Base-by-base conservation (phyloP, 2,888 invertebrate genomes). In the Eristalis arbustorum region DNA sequence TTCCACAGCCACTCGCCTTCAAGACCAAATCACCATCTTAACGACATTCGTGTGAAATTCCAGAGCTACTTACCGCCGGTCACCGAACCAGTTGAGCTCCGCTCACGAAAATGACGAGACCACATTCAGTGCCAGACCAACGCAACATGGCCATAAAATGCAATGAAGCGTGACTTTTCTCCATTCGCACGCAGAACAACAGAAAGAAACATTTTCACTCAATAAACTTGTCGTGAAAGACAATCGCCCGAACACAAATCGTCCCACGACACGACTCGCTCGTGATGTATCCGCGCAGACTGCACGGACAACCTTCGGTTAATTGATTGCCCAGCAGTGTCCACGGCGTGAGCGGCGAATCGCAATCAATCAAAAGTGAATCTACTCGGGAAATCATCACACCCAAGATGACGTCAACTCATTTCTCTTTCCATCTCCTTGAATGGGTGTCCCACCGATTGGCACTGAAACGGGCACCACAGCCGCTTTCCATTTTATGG, bases 301-400 rank as follows among this genome's bases (percentile, higher is more conserved):
- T n/a, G 6, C 62, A 59, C 18, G 18, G n/a, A 23, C 62, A 56
- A 49, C 28, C 66, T 22, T 37, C 37, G 23, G 66, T 57, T 59
- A 74, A 74, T 74, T 66, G 74, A 75, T 67, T 67, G 59, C 18
- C 40, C 74, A 57, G 49, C 18, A 49, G 49, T 34, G 28, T 37
- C 25, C 37, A n/a, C n/a, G n/a, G n/a, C 28, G 25, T 56, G 14
- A 56, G 13, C 57, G 18, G 56, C 4, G 63, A 61, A 67, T 67
- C 31, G 1, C 67, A 75, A 62, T 76, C 76, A 76, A 76, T 76
- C 68, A 76, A 76, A 76, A 67, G 76, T 62, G 76, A 68, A 68
- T 68, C 67, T 67, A 13, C 57, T 67, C 37, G n/a, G 34, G 40
- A 61, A 75, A 61, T 49, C 64, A 40, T 68, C 49, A 28, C 18